Evolutionary conservation across 2,888 invertebrate species (phyloP), one percentile per base, ranked within the genome.

Genomic region (Caenorhabditis macrosperma): DNA sequence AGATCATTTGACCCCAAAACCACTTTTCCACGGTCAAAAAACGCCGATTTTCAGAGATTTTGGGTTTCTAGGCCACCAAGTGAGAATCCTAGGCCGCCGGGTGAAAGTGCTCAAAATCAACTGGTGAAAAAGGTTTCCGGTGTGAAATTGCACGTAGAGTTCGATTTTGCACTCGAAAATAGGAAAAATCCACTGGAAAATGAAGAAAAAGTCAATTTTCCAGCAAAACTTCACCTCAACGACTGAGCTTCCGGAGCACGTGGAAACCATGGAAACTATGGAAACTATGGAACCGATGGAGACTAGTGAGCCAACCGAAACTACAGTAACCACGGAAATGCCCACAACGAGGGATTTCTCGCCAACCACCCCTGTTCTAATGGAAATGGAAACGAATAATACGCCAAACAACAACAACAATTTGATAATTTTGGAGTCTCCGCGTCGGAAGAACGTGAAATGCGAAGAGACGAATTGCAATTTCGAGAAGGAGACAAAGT

Each of bases 401-500:
- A 15, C 38, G 9, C 46, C 63, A n/a, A 54, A 55, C 12, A 35
- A 55, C 6, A 54, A 55, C 12, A 35, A 55, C 6, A 48, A 66
- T 26, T 12, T 74, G 38, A 59, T 74, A 41, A 50, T 74, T 22
- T 41, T 74, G 28, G 48, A 64, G 17, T 46, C 55, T 1, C 26
- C 5, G 2, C n/a, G 17, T 26, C 26, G 26, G 15, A 46, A 20
- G 4, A 22, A 38, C 20, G 20, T 57, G 0, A 74, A 66, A 30
- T 79, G 79, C 33, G 63, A 63, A 30, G 79, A 74, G 48, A 74
- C 66, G 0, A 68, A 57, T 44, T 79, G 79, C 57, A 74, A 63
- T 52, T 79, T 79, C 22, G 79, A 79, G 26, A 74, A 79, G 54
- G 67, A 74, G n/a, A 79, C 79, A 6, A 68, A 68, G 26, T 79